Percentiles rank a stretch among this genome's conserved stretches.
phyloP scores from a whole-genome alignment of 2,113 vertebrate species.

The Percopsis transmontana region DNA sequence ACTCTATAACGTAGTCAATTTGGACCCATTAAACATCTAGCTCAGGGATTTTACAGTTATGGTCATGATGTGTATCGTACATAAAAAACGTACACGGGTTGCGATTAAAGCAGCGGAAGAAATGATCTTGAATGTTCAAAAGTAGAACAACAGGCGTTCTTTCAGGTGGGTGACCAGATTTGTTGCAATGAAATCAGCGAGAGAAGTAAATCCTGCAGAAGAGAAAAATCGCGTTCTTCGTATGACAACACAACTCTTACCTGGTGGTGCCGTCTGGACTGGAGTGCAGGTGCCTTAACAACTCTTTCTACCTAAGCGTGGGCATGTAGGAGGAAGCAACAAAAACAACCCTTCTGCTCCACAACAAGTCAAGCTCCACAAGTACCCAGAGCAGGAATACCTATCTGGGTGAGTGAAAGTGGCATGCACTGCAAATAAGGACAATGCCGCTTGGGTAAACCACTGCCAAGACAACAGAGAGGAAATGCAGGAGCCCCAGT shows the following conservation, averaged over 20 bases:
- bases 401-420: neutral
- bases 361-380: neutral
- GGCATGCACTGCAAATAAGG: neutral
- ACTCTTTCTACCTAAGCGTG: slow-evolving; percentile 2
- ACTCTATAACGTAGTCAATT: slow-evolving; percentile 61
- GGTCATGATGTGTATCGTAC: no score
- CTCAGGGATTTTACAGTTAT: no score
- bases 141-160: neutral
- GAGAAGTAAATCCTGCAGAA: neutral
- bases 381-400: neutral
- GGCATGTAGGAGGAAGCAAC: slow-evolving; percentile 15
- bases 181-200: neutral
- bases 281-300: slow-evolving; percentile 3
- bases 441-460: neutral
- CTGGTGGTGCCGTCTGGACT: neutral
- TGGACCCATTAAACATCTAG: slow-evolving; percentile 24
- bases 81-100: neutral
- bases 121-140: no score
- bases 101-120: no score
- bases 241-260: slow-evolving; percentile 17
- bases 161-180: neutral
- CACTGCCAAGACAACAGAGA: neutral
- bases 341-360: neutral
- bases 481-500: neutral
- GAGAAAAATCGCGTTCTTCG: neutral